Percentiles rank a stretch among this genome's conserved stretches.
Evolutionary conservation across 2,797 vertebrate species (phyloP).

Genomic region (Petrocephalus sullivani): DNA sequence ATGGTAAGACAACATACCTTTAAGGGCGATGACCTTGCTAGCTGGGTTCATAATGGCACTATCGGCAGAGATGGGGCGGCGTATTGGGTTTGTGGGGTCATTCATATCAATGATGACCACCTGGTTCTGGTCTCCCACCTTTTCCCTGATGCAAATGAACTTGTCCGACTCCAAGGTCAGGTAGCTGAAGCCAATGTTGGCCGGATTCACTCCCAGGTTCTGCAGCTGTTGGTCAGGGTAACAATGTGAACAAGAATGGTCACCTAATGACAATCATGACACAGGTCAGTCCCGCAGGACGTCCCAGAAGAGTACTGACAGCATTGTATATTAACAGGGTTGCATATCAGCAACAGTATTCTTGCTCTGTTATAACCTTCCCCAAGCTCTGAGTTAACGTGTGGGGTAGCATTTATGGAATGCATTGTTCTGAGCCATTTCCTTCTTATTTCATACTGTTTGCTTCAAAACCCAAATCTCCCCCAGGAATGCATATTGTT

Average conservation of each 20-base stretch:
- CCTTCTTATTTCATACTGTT: background rate
- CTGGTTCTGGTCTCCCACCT: conserved; percentile 85
- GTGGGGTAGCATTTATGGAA: background rate
- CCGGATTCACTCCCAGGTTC: conserved; percentile 85
- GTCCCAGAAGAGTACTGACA: background rate
- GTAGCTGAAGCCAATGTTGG: conserved; percentile 87
- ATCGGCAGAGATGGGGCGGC: conserved; percentile 83
- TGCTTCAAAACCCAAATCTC: background rate
- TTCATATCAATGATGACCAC: conserved; percentile 85
- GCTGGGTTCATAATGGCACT: conserved; percentile 90
- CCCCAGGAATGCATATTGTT: background rate
- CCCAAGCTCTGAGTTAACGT: background rate
- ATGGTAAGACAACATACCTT: conserved; percentile 64
- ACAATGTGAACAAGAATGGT: background rate
- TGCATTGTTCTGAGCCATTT: background rate
- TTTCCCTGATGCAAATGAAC: conserved; percentile 88
- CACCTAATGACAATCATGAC: background rate
- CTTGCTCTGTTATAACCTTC: background rate
- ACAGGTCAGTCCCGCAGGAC: background rate
- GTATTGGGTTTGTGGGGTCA: conserved; percentile 75
- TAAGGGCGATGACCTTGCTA: conserved; percentile 87
- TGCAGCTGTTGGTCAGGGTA: conserved; percentile 66
- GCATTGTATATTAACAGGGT: background rate
- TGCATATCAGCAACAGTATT: background rate
- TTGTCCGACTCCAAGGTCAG: conserved; percentile 92